Evolutionary conservation across 2,888 invertebrate genomes (phyloP).

Genomic region (Andrena bucephala): DNA sequence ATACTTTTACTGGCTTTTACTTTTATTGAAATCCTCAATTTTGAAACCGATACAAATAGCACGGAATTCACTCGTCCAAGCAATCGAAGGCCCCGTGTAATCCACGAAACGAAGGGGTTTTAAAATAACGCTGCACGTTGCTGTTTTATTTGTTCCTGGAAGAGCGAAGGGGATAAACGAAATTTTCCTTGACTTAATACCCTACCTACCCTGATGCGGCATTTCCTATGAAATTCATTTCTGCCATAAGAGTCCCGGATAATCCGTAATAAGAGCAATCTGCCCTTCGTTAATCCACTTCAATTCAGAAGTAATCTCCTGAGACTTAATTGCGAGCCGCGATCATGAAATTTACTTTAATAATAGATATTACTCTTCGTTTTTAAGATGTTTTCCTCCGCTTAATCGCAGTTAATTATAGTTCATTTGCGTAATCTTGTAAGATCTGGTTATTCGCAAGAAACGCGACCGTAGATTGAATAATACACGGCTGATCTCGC

Average conservation of each 20-base stretch:
- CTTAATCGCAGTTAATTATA: constrained; percentile 9
- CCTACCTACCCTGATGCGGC: not conserved
- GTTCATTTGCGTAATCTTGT: not conserved
- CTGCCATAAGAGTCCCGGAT: constrained; percentile 5
- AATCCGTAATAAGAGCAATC: constrained; percentile 32
- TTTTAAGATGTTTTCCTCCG: constrained; percentile 2
- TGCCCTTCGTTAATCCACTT: constrained; percentile 13
- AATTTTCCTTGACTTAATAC: constrained; percentile 7
- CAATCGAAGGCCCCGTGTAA: not conserved
- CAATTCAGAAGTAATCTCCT: not conserved
- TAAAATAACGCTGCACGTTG: not conserved
- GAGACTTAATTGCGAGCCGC: not conserved
- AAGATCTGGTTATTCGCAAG: not conserved
- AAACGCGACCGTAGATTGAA: constrained; percentile 1
- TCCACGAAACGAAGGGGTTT: not conserved
- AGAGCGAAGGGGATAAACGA: not conserved
- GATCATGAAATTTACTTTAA: constrained; percentile 36
- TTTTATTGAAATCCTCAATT: not conserved
- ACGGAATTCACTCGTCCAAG: not conserved
- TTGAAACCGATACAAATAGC: not conserved
- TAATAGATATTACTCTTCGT: constrained; percentile 21
- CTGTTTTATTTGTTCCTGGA: not conserved
- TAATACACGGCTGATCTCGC: not conserved
- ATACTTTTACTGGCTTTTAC: not conserved
- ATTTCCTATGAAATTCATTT: constrained; percentile 9